Evolutionary conservation across 1,140 invertebrate species (phyloP).

Genomic region (Zaprionus ornatus): DNA sequence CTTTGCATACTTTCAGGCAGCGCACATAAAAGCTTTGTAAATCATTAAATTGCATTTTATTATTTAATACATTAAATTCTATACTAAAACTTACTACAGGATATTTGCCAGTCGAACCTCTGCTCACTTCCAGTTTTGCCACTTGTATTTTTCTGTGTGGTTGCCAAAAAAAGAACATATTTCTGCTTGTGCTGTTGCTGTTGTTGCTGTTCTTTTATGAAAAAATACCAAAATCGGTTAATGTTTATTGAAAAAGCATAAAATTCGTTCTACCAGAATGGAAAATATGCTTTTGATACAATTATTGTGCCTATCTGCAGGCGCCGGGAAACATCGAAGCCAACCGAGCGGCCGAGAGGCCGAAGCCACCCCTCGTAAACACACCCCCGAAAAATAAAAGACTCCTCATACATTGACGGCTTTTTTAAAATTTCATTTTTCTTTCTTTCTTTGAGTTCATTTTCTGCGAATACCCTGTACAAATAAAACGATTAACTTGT

Average conservation of each 20-base stretch:
- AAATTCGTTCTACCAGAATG: slow-evolving; percentile 84
- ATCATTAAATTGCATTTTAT: no score
- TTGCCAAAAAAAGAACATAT: slow-evolving; percentile 19
- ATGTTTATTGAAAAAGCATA: slow-evolving; percentile 84
- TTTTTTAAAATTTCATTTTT: slow-evolving; percentile 50
- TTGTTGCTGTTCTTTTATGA: slow-evolving; percentile 59
- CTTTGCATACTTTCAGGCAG: background rate
- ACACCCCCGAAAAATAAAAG: slow-evolving; percentile 39
- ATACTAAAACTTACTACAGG: background rate
- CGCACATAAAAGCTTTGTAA: no score
- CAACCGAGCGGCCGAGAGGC: slow-evolving; percentile 2
- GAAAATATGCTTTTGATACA: slow-evolving; percentile 84
- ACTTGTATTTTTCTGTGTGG: slow-evolving; percentile 32
- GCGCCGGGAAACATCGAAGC: slow-evolving; percentile 44
- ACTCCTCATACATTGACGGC: slow-evolving; percentile 31
- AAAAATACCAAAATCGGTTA: slow-evolving; percentile 83
- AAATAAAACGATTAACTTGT: background rate
- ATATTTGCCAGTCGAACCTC: slow-evolving; percentile 3
- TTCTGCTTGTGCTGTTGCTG: slow-evolving; percentile 10
- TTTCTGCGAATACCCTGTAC: slow-evolving; percentile 36
- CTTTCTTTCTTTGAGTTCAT: slow-evolving; percentile 72
- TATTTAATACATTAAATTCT: no score
- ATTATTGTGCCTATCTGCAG: slow-evolving; percentile 82
- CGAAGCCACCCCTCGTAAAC: slow-evolving; percentile 56
- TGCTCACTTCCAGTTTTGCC: background rate